Evolutionary conservation across 2,113 vertebrate species (phyloP).

Genomic region (Nyctibius bracteatus): DNA sequence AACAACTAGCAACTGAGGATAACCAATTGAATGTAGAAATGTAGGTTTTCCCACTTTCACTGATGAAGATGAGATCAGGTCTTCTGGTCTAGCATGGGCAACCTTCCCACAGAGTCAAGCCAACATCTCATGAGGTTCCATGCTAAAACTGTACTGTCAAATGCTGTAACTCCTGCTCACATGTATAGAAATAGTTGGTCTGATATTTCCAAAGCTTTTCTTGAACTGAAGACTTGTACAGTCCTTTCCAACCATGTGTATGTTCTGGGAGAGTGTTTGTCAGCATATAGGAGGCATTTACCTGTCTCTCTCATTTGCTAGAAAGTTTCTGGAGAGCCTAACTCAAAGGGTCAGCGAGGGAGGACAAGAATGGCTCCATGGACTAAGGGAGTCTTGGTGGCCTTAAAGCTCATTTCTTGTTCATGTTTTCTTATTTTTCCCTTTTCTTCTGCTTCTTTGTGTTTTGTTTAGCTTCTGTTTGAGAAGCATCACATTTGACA

Average conservation of each 20-base stretch:
- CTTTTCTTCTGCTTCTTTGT: background rate
- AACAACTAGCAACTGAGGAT: background rate
- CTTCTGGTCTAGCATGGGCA: background rate
- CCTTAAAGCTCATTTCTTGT: background rate
- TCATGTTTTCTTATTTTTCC: background rate
- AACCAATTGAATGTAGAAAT: background rate
- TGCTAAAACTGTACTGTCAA: background rate
- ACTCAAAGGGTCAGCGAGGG: background rate
- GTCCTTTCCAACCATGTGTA: accelerated
- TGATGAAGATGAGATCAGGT: background rate
- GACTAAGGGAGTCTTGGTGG: background rate
- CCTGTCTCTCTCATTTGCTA: background rate
- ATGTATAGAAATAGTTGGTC: background rate
- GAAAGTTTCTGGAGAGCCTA: background rate
- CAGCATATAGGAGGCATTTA: background rate
- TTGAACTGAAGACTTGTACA: background rate
- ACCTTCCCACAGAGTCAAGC: background rate
- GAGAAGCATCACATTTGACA: background rate
- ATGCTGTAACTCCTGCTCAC: background rate
- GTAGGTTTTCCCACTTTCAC: background rate
- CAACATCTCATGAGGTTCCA: background rate
- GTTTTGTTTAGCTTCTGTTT: background rate
- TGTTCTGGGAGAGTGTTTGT: background rate
- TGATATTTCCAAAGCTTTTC: background rate
- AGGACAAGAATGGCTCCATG: background rate